phyloP scores from a whole-genome alignment of 2,113 vertebrate species.

The Mormyrus iriodes region DNA sequence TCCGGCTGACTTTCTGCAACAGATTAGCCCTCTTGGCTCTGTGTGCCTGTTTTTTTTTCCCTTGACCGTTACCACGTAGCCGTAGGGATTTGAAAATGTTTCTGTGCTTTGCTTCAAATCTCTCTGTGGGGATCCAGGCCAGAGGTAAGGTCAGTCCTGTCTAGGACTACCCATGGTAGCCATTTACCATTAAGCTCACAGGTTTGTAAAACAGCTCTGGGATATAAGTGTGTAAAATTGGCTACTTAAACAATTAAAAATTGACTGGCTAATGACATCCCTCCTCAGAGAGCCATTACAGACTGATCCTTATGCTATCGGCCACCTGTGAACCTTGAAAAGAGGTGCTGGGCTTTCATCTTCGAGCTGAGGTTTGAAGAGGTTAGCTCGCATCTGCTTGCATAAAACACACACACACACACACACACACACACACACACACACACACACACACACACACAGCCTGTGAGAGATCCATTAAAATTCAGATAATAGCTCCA shows the following conservation, averaged over 20 bases:
- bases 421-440: background rate
- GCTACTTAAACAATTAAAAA: background rate
- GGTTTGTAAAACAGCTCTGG: background rate
- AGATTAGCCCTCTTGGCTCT: background rate
- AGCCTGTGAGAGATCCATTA: constrained; percentile 1
- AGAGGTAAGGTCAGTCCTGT: background rate
- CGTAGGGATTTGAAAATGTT: background rate
- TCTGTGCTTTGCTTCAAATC: background rate
- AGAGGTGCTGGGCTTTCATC: background rate
- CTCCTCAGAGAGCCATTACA: background rate
- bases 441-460: background rate
- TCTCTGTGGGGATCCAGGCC: background rate
- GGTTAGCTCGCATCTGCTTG: background rate
- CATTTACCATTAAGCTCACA: background rate
- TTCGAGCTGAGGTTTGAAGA: background rate
- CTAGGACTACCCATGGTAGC: background rate
- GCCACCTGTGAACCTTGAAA: background rate
- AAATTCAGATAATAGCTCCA: constrained; percentile 6
- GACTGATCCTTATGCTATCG: background rate
- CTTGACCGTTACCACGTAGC: background rate
- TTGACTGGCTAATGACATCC: background rate
- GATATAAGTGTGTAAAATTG: background rate
- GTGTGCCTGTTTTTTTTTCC: background rate
- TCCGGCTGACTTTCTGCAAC: constrained; percentile 1
- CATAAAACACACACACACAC: background rate